Percentiles rank a stretch among this genome's conserved stretches.
Conservation (phyloP, 2,113 vertebrate genomes). For the Melozone crissalis region DNA sequence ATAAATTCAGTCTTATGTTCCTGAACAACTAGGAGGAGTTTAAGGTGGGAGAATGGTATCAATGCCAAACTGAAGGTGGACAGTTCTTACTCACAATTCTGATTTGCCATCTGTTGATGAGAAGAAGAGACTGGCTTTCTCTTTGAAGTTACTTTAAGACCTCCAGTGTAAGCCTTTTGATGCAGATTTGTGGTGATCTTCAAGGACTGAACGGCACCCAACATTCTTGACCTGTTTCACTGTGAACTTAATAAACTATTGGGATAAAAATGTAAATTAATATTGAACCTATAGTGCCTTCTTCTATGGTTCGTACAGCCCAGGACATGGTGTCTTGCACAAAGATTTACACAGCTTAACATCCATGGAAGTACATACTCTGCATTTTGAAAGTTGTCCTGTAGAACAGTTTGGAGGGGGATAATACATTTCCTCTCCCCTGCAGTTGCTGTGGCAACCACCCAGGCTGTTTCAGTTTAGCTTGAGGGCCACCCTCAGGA, state of each 20-base stretch:
- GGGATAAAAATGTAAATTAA: neutral
- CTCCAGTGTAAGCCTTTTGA: neutral
- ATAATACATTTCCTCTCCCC: neutral
- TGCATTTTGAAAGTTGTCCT: neutral
- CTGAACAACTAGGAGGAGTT: conserved; percentile 15
- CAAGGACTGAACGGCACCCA: neutral
- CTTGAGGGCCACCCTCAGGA: neutral
- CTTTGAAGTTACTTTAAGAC: neutral
- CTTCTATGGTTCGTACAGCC: rapidly evolving
- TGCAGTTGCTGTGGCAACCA: conserved; percentile 10
- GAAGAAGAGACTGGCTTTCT: neutral
- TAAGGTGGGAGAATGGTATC: conserved; percentile 15
- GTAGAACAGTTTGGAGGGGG: neutral
- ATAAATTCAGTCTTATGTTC: conserved; percentile 14
- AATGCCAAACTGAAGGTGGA: conserved; percentile 39
- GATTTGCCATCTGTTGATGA: conserved; percentile 16
- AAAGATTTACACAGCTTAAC: neutral
- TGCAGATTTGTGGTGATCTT: neutral
- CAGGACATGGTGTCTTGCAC: too few relatives aligned
- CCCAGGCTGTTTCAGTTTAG: neutral
- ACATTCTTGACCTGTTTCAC: neutral
- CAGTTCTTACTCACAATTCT: conserved; percentile 12
- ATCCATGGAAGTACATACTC: neutral
- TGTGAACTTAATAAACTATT: neutral
- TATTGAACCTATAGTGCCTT: neutral